Percentiles rank a stretch among this genome's conserved stretches.
These are phyloP conservation scores for Drosophila virilis DNA, from an alignment of 1,140 invertebrate species.

Conservation along the genomic window DNA sequence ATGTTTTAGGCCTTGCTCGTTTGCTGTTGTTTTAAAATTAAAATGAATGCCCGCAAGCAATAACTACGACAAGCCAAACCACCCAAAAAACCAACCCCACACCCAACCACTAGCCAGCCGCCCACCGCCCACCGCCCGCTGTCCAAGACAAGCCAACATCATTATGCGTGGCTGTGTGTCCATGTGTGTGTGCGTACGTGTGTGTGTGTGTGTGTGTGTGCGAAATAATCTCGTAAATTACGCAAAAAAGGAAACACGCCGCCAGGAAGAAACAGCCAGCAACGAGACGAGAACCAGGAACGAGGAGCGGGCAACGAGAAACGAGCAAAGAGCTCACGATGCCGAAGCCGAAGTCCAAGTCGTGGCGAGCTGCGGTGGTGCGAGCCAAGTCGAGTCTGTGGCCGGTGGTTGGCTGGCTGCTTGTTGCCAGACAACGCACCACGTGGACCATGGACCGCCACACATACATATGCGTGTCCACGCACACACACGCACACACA, in stretches of 20 bases:
- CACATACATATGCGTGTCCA: conserved; percentile 3
- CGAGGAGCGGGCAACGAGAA: conserved; percentile 11
- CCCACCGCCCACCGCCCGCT: conserved; percentile 46
- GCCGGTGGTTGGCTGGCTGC: conserved; percentile 69
- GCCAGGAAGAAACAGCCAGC: conserved; percentile 39
- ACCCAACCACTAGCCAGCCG: conserved; percentile 12
- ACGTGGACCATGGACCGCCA: conserved; percentile 53
- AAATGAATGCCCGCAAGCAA: conserved; percentile 83
- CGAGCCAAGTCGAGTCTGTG: conserved; percentile 13
- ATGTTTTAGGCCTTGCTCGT: conserved; percentile 69
- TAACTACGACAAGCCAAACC: conserved; percentile 73
- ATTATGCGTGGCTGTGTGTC: conserved; percentile 79
- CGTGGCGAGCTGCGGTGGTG: conserved; percentile 8
- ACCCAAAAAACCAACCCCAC: conserved; percentile 25
- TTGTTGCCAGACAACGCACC: conserved; percentile 62
- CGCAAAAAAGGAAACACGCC: conserved; percentile 75
- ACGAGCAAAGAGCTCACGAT: neutral
- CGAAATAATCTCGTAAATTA: conserved; percentile 83
- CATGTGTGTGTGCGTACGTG: conserved; percentile 35
- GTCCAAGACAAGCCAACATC: conserved; percentile 81
- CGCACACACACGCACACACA: neutral
- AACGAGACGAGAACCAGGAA: conserved; percentile 25
- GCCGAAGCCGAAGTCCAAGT: conserved; percentile 15
- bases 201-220: conserved; percentile 74
- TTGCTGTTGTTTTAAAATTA: conserved; percentile 82